These are phyloP conservation scores for Lampris megalopsis DNA, from an alignment of 2,113 vertebrate genomes.

Conservation along the genomic window DNA sequence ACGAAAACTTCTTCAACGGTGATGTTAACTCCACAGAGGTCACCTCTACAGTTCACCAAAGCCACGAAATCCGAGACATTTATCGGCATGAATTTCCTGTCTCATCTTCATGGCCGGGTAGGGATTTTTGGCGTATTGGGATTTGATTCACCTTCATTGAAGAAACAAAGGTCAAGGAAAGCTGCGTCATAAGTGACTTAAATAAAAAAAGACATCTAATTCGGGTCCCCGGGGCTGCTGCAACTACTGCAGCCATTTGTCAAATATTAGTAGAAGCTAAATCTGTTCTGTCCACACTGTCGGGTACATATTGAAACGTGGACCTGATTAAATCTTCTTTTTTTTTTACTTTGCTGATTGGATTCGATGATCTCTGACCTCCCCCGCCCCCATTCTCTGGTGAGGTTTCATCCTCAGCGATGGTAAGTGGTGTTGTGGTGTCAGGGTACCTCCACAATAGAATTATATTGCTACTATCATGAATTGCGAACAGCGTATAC, in stretches of 20 bases:
- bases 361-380: constrained; percentile 34
- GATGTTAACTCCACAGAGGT: neutral
- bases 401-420: constrained; percentile 28
- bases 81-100: neutral
- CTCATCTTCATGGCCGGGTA: neutral
- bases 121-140: constrained; percentile 28
- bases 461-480: neutral
- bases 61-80: neutral
- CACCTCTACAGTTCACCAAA: neutral
- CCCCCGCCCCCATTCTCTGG: neutral
- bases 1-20: neutral
- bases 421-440: neutral
- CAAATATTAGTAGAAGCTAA: constrained; percentile 26
- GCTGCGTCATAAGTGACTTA: constrained; percentile 17
- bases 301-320: constrained; percentile 37
- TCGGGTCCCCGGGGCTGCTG: neutral
- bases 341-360: constrained; percentile 34
- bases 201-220: constrained; percentile 44
- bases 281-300: constrained; percentile 27
- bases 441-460: neutral
- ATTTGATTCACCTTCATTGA: constrained; percentile 52
- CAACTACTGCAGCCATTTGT: constrained; percentile 36
- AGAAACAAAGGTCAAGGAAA: constrained; percentile 29
- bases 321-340: constrained; percentile 47
- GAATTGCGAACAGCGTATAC: neutral